phyloP scores from a whole-genome alignment of 2,888 invertebrate genomes.

The Sphaeridia pumilis region DNA sequence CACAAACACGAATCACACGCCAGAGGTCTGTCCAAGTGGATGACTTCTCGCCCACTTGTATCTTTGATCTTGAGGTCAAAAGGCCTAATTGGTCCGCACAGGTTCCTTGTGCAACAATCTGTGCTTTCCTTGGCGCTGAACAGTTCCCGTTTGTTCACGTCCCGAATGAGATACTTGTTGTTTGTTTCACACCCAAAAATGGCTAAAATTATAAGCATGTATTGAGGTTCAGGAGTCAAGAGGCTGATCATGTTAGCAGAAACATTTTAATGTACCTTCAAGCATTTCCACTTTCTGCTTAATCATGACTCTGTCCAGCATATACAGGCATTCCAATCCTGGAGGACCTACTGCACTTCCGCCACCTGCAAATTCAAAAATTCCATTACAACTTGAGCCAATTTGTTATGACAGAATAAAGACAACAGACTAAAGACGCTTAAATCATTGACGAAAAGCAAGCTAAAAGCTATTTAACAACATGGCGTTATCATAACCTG shows the following conservation, averaged over 20 bases:
- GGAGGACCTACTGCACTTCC: constrained; percentile 54
- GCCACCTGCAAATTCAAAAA: no score
- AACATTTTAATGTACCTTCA: constrained; percentile 61
- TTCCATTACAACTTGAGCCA: no score
- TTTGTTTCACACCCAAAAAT: constrained; percentile 77
- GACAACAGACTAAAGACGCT: no score
- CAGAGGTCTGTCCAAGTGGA: constrained; percentile 68
- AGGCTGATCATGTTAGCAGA: no score
- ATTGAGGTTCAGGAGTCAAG: not conserved
- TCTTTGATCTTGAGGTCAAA: constrained; percentile 82
- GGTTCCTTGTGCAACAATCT: constrained; percentile 70
- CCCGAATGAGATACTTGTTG: constrained; percentile 76
- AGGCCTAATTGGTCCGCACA: constrained; percentile 67
- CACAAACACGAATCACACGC: constrained; percentile 73
- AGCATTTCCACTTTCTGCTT: constrained; percentile 69
- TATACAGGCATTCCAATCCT: constrained; percentile 80
- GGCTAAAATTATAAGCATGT: constrained; percentile 42
- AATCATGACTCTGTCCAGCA: constrained; percentile 69
- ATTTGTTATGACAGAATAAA: no score
- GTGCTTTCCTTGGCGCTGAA: constrained; percentile 73
- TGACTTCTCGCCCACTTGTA: constrained; percentile 67
- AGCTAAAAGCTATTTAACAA: not conserved
- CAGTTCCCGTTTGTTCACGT: constrained; percentile 64
- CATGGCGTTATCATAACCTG: no score
- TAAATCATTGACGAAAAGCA: not conserved